Evolutionary conservation across 2,888 invertebrate genomes (phyloP).

Genomic region (Lysandra coridon): DNA sequence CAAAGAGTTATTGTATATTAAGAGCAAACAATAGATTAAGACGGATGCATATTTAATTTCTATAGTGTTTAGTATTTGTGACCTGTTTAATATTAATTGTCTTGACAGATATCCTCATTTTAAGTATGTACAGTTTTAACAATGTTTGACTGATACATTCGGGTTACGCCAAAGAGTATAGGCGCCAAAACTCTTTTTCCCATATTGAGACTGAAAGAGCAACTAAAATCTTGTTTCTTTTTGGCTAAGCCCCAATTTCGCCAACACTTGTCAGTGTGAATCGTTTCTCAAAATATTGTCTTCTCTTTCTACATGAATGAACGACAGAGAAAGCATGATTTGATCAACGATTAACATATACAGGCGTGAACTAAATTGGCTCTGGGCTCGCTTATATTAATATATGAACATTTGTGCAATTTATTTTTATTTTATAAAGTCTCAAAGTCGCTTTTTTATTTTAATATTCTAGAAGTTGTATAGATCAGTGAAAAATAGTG

Average conservation of each 20-base stretch:
- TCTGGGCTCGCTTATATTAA: slow-evolving; percentile 6
- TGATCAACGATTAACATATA: neutral
- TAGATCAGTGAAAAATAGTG: slow-evolving; percentile 73
- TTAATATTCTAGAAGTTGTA: slow-evolving; percentile 60
- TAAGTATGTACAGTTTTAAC: slow-evolving; percentile 51
- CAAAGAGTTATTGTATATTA: slow-evolving; percentile 79
- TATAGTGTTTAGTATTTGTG: slow-evolving; percentile 68
- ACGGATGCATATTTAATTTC: slow-evolving; percentile 69
- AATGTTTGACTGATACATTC: slow-evolving; percentile 41
- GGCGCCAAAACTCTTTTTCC: neutral
- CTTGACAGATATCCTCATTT: slow-evolving; percentile 65
- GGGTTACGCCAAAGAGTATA: neutral
- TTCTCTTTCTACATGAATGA: no score
- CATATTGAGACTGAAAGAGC: neutral
- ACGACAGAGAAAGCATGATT: neutral
- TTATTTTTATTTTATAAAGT: slow-evolving; percentile 39
- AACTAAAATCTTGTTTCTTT: neutral
- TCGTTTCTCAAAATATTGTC: neutral
- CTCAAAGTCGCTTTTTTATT: slow-evolving; percentile 57
- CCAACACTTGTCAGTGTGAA: no score
- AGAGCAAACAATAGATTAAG: slow-evolving; percentile 64
- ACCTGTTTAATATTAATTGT: slow-evolving; percentile 62
- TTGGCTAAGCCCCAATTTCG: neutral
- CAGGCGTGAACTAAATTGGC: neutral
- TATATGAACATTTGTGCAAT: slow-evolving; percentile 35